phyloP scores from a whole-genome alignment of 2,797 vertebrate genomes.

The Lepus oiostolus region DNA sequence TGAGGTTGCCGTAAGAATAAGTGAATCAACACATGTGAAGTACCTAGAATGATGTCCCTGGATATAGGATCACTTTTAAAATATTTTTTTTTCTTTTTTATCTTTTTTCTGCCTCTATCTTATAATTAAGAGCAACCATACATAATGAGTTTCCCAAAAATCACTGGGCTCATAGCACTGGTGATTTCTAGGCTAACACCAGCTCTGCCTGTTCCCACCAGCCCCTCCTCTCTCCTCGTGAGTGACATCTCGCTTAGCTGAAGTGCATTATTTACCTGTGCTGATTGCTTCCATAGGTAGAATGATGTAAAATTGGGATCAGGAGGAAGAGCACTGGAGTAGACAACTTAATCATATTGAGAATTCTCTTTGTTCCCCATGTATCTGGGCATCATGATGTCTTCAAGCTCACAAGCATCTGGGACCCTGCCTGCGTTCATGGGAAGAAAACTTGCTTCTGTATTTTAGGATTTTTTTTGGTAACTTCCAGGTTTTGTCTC shows the following conservation, averaged over 20 bases:
- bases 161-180: background rate
- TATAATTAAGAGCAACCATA: slow-evolving; percentile 30
- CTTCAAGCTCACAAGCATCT: slow-evolving; percentile 52
- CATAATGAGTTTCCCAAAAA: slow-evolving; percentile 10
- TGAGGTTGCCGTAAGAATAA: background rate
- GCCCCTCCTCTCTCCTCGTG: background rate
- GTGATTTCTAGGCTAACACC: background rate
- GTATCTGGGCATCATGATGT: slow-evolving; percentile 19
- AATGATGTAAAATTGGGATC: slow-evolving; percentile 60
- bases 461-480: background rate
- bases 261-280: background rate
- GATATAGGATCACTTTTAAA: background rate
- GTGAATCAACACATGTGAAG: background rate
- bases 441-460: background rate
- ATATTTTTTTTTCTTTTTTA: background rate
- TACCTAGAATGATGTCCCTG: background rate
- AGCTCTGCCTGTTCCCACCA: background rate
- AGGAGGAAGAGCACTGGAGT: background rate
- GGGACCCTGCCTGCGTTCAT: slow-evolving; percentile 31
- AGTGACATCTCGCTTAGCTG: background rate
- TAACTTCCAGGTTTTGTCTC: slow-evolving; percentile 36
- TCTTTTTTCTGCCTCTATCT: slow-evolving; percentile 7
- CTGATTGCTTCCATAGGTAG: background rate
- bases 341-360: background rate
- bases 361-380: slow-evolving; percentile 36